Base-by-base conservation (phyloP, 2,797 vertebrate species). In the Halcyon badia region DNA sequence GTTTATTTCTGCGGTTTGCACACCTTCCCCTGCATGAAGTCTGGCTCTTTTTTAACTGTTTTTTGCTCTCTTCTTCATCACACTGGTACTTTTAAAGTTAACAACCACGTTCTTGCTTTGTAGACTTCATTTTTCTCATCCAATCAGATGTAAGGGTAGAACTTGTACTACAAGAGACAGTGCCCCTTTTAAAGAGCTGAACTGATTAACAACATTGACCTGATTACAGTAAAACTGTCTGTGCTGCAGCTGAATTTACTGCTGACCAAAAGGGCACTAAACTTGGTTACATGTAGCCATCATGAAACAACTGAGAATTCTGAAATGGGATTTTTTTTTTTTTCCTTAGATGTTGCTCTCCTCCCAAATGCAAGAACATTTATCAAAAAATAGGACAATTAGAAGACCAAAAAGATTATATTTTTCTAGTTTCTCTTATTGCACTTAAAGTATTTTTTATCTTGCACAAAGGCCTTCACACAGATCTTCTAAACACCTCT, bases 401-500 rank as follows among this genome's bases (percentile, higher is more conserved):
- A 80, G 88, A 96, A 91, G 64, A 94, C 89, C 90, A 92, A 92
- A 89, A 82, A 94, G 35, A 87, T 82, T 24, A 31, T 97, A 77
- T 79, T 91, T 91, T 97, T 97, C 94, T 94, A 95, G 76, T 95
- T 87, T 91, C 51, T 73, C 30, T 77, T 97, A 91, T 87, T 94
- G 97, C 93, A 87, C 87, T 96, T 97, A 76, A 92, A 87, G 18
- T 37, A 65, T 96, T 97, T 96, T 93, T 96, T 98, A 97, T 90
- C 96, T 97, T 98, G 96, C 96, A 96, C 97, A 97, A 96, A 95
- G 61, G 97, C 97, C 96, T 98, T 98, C 96, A 79, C 92, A 83
- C 90, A 97, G 71, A 97, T 90, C 97, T 98, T 98, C 92, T 96
- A 95, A 98, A 96, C 97, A 97, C 97, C 95, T 98, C 95, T 96